Evolutionary conservation across 2,888 invertebrate species (phyloP), one percentile per base, ranked within the genome.

Genomic region (Chloroclystis v-ata): DNA sequence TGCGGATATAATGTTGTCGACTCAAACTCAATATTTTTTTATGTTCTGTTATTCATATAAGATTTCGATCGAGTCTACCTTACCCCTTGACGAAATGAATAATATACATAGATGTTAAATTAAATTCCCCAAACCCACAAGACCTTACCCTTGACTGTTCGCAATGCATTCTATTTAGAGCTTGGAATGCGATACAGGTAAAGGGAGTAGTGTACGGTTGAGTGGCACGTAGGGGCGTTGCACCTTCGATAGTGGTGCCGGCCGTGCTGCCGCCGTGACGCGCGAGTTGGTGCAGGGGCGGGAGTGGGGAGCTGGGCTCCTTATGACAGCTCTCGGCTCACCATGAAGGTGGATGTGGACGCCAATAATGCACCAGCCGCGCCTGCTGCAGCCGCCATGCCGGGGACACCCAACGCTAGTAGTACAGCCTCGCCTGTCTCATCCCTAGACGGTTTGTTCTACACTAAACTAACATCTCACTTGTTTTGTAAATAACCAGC

Each of bases 361-460:
- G 73, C 74, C 56, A 72, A 67, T 65, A 81, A 81, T 61, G 71
- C 71, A 59, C 72, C 75, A 52, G 67, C 75, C 65, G 68, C 72
- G 63, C 67, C 70, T 48, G 64, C 73, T 61, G 67, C 75, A 64
- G 61, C 64, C 59, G 67, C 63, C 55, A 60, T 68, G 42, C 59
- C 74, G 53, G 67, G 69, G 59, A 75, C 77, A 44, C 69, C 73
- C 64, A 71, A 62, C 69, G 65, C 76, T 80, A 82, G 79, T 84
- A 82, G 78, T 76, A 82, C 80, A 60, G 82, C 82, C 59, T 83
- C 85, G 61, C 82, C 85, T 67, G 78, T 81, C 54, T 81, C 83
- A 69, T 85, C 82, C 63, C 63, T 82, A 63, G 83, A 83, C 76
- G 84, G 85, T 85, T 84, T 83, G 84, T 84, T 78, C 66, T 67